A percentile compares a stretch with the other conserved stretches of the same genome.
These are phyloP conservation scores for Eulemur rufifrons DNA, from an alignment of 2,113 vertebrate species.

Conservation along the genomic window DNA sequence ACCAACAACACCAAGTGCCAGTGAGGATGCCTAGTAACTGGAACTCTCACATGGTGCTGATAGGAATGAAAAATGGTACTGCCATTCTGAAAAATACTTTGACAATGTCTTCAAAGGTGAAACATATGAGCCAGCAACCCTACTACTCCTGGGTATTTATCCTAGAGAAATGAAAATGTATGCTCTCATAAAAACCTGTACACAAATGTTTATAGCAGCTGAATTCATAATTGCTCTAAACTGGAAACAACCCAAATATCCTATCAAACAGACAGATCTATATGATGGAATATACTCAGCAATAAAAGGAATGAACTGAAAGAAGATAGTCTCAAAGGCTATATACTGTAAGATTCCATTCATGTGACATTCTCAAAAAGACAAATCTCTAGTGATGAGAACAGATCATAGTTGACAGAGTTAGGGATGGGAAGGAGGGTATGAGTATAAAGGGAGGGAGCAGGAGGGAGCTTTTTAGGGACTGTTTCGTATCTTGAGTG, in stretches of 20 bases:
- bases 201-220: neutral
- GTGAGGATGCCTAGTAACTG: neutral
- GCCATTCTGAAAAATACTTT: slow-evolving; percentile 24
- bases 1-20: neutral
- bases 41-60: neutral
- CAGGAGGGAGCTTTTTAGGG: neutral
- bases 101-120: neutral
- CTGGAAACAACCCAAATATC: slow-evolving; percentile 29
- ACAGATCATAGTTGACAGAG: neutral
- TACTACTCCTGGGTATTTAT: neutral
- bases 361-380: neutral
- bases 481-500: neutral
- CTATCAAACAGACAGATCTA: neutral
- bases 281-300: neutral
- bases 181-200: neutral
- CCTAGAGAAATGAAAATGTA: slow-evolving; percentile 25
- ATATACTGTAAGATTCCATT: neutral
- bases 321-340: slow-evolving; percentile 9
- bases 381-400: slow-evolving; percentile 13
- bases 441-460: neutral
- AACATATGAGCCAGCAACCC: slow-evolving; percentile 9
- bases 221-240: slow-evolving; percentile 14
- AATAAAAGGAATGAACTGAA: slow-evolving; percentile 35
- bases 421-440: neutral
- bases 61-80: neutral